phyloP scores from a whole-genome alignment of 2,888 invertebrate genomes.

The Archips xylosteana region DNA sequence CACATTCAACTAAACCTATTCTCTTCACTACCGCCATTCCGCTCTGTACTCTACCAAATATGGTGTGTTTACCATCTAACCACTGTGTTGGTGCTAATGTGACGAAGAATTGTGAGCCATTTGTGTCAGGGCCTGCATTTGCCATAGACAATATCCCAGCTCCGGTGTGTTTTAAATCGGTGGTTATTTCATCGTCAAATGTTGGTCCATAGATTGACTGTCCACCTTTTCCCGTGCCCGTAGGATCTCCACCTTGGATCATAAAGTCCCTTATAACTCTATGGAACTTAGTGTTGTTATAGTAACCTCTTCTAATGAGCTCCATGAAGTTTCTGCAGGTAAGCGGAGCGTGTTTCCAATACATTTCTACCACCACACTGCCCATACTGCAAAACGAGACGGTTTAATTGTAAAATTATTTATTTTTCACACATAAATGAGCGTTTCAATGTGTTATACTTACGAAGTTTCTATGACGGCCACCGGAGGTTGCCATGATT shows the following conservation, averaged over 20 bases:
- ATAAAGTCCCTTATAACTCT: slow-evolving; percentile 97
- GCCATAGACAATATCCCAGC: slow-evolving; percentile 98
- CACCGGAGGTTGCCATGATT: slow-evolving; percentile 95
- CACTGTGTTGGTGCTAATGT: slow-evolving; percentile 98
- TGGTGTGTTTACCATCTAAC: slow-evolving; percentile 98
- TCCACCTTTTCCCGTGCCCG: slow-evolving; percentile 98
- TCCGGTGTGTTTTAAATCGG: slow-evolving; percentile 97
- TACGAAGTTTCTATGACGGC: slow-evolving; percentile 94
- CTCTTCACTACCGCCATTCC: slow-evolving; percentile 97
- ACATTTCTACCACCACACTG: slow-evolving; percentile 95
- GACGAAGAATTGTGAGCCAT: slow-evolving; percentile 99
- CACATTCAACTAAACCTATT: slow-evolving; percentile 97
- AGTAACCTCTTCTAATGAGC: slow-evolving; percentile 96
- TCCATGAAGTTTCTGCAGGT: slow-evolving; percentile 99
- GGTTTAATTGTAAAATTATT: not conserved
- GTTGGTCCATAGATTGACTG: slow-evolving; percentile 97
- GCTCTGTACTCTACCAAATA: slow-evolving; percentile 95
- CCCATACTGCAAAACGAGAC: slow-evolving; percentile 92
- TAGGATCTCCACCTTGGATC: slow-evolving; percentile 99
- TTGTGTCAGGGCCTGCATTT: slow-evolving; percentile 98
- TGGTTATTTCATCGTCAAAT: slow-evolving; percentile 98
- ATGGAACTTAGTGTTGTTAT: slow-evolving; percentile 98
- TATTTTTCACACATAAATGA: not conserved
- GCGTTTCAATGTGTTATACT: slow-evolving; percentile 58
- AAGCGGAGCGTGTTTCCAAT: slow-evolving; percentile 99